These are phyloP conservation scores for Mus musculus DNA, from an alignment of 2,113 vertebrate species.

Conservation along the genomic window GRCm39 chr6:80522501-80523000, in stretches of 20 bases:
- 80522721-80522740: too few species aligned
- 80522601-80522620: neutral
- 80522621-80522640: neutral
- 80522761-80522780: neutral
- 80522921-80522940: neutral
- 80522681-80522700: neutral
- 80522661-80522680: neutral
- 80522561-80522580: neutral
- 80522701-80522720: too few species aligned
- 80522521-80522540: conserved; percentile 8
- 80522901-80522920: neutral
- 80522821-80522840: neutral
- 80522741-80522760: too few species aligned
- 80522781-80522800: neutral
- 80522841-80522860: neutral
- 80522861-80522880: neutral
- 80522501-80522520: neutral
- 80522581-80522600: neutral
- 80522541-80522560: neutral
- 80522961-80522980: neutral
- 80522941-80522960: too few species aligned
- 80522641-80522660: neutral
- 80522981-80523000: conserved; percentile 11
- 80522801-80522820: neutral
- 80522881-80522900: neutral